Conservation (phyloP, 2,888 invertebrate species). For the Sepioteuthis lessoniana region DNA sequence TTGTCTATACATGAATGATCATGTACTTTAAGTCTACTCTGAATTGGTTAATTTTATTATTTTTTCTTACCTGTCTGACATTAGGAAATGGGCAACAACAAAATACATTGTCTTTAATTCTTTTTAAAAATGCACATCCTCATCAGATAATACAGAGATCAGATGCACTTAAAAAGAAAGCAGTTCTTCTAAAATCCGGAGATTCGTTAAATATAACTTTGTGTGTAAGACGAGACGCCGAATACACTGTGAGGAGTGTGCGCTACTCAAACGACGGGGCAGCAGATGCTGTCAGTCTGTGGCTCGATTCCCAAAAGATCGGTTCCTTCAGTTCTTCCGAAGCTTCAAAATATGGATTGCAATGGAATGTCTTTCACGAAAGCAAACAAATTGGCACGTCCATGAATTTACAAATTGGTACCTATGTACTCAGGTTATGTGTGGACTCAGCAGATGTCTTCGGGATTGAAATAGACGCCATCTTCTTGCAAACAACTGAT, state of each 20-base stretch:
- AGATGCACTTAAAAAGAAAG: neutral
- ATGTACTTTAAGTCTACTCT: neutral
- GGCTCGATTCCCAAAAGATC: slow-evolving; percentile 40
- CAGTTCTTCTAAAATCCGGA: neutral
- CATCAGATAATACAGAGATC: neutral
- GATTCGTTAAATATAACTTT: neutral
- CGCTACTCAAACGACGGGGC: slow-evolving; percentile 53
- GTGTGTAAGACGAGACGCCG: neutral
- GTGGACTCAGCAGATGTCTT: slow-evolving; percentile 39
- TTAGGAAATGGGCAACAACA: neutral
- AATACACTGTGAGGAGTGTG: slow-evolving; percentile 39
- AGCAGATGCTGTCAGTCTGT: slow-evolving; percentile 46
- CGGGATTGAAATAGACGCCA: slow-evolving; percentile 61
- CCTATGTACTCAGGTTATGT: slow-evolving; percentile 43
- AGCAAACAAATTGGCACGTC: slow-evolving; percentile 40
- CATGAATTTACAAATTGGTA: slow-evolving; percentile 41
- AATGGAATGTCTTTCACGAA: slow-evolving; percentile 52
- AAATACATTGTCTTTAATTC: neutral
- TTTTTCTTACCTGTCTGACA: neutral
- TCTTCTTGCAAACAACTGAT: slow-evolving; percentile 54
- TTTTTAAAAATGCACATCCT: neutral
- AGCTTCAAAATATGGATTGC: slow-evolving; percentile 41
- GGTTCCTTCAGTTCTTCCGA: slow-evolving; percentile 50
- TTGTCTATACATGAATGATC: neutral
- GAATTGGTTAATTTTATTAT: neutral